Conservation (phyloP, 2,113 vertebrate species). For the Cololabis saira region DNA sequence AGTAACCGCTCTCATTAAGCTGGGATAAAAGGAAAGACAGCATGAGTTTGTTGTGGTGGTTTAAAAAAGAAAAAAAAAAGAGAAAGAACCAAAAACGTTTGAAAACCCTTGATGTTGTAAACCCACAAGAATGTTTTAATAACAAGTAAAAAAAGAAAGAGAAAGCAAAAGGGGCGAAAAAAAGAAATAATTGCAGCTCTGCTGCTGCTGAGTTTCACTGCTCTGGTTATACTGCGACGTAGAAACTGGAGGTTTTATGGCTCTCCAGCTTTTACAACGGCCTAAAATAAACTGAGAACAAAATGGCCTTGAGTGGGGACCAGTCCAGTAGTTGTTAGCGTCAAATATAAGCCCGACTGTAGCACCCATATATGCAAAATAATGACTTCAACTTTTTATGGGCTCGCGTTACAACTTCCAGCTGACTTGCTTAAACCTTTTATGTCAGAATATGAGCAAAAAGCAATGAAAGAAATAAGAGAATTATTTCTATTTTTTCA, state of each 20-base stretch:
- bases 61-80: constrained; percentile 4
- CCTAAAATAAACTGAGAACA: constrained; percentile 44
- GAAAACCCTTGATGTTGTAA: constrained; percentile 40
- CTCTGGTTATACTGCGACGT: constrained; percentile 32
- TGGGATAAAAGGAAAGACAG: constrained; percentile 68
- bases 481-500: too few species aligned
- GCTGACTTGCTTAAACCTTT: too few species aligned
- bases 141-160: constrained; percentile 43
- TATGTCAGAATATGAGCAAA: too few species aligned
- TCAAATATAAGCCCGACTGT: too few species aligned
- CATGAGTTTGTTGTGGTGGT: constrained; percentile 25
- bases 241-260: constrained; percentile 48
- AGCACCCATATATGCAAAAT: background rate
- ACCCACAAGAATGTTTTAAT: constrained; percentile 64
- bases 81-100: constrained; percentile 30
- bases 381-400: background rate
- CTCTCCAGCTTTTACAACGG: constrained; percentile 39
- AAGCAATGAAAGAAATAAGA: too few species aligned
- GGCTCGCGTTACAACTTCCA: too few species aligned
- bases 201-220: constrained; percentile 35
- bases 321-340: too few species aligned
- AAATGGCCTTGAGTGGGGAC: too few species aligned
- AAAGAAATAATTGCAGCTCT: constrained; percentile 44
- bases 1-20: constrained; percentile 96
- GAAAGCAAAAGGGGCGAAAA: constrained; percentile 8